Base-by-base conservation (phyloP, 2,888 invertebrate species). In the Corythucha ciliata region DNA sequence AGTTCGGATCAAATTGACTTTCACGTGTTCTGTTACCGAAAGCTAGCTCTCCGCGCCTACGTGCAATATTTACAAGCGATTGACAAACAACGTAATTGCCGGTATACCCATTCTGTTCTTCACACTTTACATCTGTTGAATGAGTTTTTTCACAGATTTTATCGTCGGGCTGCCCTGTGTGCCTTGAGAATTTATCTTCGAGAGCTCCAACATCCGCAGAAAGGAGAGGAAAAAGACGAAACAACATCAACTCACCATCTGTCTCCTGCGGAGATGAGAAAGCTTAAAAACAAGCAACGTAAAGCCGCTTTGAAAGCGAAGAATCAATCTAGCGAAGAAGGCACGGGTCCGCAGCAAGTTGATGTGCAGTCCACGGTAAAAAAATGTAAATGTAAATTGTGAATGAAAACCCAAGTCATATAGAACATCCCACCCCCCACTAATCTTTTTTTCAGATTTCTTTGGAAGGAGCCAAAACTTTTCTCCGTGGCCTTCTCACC, bases 1-100 rank as follows among this genome's bases (percentile, higher is more conserved):
- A 91, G 94, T 69, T 97, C 98, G 70, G 98, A 99, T 73, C 98
- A 99, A 72, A 98, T 98, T 73, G 98, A 99, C 75, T 99, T 99
- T 72, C 98, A 99, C 72, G 96, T 97, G 49, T 98, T 98, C 74
- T 99, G 98, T 69, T 89, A 98, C 85, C 79, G 98, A 56, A 97
- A 97, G 74, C 96, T 97, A 93, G 98, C 97, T n/a, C 74, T 98
- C 42, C 80, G 94, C 41, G 90, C 97, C 34, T 99, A 99, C 70
- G 88, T 98, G 16, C 88, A 90, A 0, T 76, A 98, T 41, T 73
- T 98, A 62, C 77, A 96, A 60, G 71, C 97, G 60, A 97, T 97
- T 68, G 96, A 98, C 70, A 83, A 89, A 12, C 71, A 98, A 29
- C 78, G 96, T 24, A 78, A 85, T n/a, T n/a, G n/a, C n/a, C n/a